These are phyloP conservation scores for Pararge aegeria DNA, from an alignment of 1,140 invertebrate species.

Conservation along the genomic window DNA sequence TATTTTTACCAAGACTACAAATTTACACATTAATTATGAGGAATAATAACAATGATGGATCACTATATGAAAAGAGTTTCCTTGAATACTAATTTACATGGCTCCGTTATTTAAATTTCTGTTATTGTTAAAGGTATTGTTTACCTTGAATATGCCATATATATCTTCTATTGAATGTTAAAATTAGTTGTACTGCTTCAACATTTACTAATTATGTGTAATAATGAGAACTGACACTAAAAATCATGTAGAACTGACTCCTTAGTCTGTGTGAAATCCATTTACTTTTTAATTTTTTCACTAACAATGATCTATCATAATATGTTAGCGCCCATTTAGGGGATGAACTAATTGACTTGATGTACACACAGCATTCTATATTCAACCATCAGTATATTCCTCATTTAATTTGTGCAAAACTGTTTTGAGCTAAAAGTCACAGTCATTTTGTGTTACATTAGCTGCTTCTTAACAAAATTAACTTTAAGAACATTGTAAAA, in stretches of 20 bases:
- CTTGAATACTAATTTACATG: constrained; percentile 64
- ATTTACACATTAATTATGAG: neutral
- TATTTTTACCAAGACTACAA: constrained; percentile 36
- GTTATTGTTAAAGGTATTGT: constrained; percentile 48
- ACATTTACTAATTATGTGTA: neutral
- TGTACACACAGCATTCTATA: no score
- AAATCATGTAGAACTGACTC: neutral
- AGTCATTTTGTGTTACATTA: no score
- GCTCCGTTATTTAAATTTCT: constrained; percentile 54
- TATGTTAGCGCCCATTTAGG: no score
- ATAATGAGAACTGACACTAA: neutral
- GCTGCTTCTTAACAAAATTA: no score
- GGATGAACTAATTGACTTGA: no score
- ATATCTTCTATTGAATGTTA: neutral
- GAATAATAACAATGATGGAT: neutral
- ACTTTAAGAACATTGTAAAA: no score
- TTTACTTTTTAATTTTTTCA: no score
- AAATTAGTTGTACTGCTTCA: neutral
- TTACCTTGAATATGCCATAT: constrained; percentile 37
- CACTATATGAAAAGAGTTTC: constrained; percentile 37
- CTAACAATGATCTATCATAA: no score
- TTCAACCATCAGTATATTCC: no score
- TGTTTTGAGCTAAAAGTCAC: no score
- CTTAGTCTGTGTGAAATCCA: no score
- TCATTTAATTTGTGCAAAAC: no score